Conservation (phyloP, 2,797 vertebrate species). For the Eulemur albifrons region DNA sequence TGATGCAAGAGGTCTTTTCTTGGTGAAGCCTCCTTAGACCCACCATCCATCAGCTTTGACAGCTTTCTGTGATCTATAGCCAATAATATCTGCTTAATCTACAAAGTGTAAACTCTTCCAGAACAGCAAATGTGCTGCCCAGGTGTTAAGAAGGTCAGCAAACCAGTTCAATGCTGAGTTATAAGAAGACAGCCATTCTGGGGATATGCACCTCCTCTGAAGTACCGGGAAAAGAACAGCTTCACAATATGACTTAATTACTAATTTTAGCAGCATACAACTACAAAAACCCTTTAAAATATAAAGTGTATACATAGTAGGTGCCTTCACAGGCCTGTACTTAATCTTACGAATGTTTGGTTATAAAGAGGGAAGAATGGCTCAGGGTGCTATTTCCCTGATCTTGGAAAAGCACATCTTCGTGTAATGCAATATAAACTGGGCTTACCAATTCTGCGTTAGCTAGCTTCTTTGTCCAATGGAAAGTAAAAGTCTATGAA, state of each 20-base stretch:
- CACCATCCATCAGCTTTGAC: constrained; percentile 80
- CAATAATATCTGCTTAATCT: constrained; percentile 81
- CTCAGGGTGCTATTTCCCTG: background rate
- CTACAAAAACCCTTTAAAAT: constrained; percentile 21
- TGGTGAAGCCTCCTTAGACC: constrained; percentile 75
- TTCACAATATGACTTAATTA: constrained; percentile 49
- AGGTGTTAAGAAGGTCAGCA: constrained; percentile 73
- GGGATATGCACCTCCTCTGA: constrained; percentile 33
- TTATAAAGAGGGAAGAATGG: background rate
- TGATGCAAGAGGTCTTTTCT: constrained; percentile 75
- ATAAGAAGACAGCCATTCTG: constrained; percentile 53
- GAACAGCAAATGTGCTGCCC: constrained; percentile 78
- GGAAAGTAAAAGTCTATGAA: background rate
- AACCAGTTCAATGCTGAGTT: constrained; percentile 53
- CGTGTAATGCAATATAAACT: fast-evolving
- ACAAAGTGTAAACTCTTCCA: constrained; percentile 80
- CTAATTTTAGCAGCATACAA: constrained; percentile 30
- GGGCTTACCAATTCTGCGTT: background rate
- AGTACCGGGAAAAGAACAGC: background rate
- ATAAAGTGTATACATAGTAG: background rate
- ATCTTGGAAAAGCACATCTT: background rate
- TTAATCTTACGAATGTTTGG: background rate
- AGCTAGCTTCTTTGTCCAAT: background rate
- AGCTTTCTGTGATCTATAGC: constrained; percentile 80
- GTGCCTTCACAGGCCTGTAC: background rate